Evolutionary conservation across 2,888 invertebrate genomes (phyloP).

Genomic region (Apodemia mormo): DNA sequence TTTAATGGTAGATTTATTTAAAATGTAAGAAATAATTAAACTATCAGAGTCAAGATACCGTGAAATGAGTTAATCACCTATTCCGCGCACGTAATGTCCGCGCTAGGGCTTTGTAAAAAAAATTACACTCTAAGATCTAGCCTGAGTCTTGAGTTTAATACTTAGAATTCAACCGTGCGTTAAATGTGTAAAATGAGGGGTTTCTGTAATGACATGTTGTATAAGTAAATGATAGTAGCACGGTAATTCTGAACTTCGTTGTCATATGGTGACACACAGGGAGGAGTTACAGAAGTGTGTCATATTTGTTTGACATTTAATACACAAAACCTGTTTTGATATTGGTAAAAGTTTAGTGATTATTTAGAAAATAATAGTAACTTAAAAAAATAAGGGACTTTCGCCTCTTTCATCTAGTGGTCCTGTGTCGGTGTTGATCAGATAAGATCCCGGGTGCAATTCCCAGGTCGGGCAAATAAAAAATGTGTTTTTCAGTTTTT

Average conservation of each 20-base stretch:
- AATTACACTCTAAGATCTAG: conserved; percentile 11
- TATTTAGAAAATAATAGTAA: too few species aligned
- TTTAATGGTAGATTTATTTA: neutral
- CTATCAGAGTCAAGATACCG: conserved; percentile 48
- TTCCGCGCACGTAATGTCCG: conserved; percentile 15
- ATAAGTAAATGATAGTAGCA: conserved; percentile 21
- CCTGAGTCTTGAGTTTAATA: conserved; percentile 42
- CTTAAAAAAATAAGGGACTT: too few species aligned
- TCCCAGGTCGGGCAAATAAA: too few species aligned
- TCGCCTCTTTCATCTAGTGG: too few species aligned
- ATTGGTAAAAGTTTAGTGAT: too few species aligned
- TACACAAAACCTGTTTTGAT: neutral
- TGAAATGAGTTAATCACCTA: conserved; percentile 52
- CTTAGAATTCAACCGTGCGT: conserved; percentile 53
- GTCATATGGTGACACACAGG: conserved; percentile 11
- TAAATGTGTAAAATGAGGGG: conserved; percentile 52
- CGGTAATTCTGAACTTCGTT: conserved; percentile 22
- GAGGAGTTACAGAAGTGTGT: neutral
- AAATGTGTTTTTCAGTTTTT: too few species aligned
- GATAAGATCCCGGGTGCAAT: too few species aligned
- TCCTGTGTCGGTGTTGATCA: too few species aligned
- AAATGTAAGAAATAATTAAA: conserved; percentile 26
- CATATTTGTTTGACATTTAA: neutral
- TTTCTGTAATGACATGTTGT: conserved; percentile 38
- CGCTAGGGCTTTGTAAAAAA: conserved; percentile 16